Evolutionary conservation across 2,113 vertebrate genomes (phyloP).

Genomic region (Zonotrichia leucophrys): DNA sequence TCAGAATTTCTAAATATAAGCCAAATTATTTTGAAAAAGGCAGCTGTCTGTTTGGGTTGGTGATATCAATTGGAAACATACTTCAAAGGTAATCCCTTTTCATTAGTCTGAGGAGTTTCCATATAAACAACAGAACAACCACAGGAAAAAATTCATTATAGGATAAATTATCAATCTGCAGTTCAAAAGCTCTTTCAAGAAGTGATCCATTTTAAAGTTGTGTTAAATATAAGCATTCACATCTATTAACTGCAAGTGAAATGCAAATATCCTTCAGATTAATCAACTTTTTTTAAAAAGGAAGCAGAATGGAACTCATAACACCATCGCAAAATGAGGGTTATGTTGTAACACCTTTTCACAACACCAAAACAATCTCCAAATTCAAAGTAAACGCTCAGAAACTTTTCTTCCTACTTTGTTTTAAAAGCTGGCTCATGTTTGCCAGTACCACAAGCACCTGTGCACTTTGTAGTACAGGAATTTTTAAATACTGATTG

Average conservation of each 20-base stretch:
- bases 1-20: not conserved
- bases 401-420: not conserved
- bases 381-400: not conserved
- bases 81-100: not conserved
- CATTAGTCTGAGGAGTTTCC: not conserved
- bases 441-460: not conserved
- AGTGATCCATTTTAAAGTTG: not conserved
- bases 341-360: rapidly evolving
- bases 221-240: not conserved
- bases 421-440: not conserved
- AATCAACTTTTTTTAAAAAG: not conserved
- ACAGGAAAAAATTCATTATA: not conserved
- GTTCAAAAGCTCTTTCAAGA: not conserved
- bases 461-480: rapidly evolving
- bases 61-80: not conserved
- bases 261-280: not conserved
- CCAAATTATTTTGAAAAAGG: not conserved
- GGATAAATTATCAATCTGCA: not conserved
- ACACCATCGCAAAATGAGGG: not conserved
- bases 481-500: not conserved
- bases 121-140: not conserved
- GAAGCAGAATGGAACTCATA: not conserved
- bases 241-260: not conserved
- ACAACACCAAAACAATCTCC: not conserved
- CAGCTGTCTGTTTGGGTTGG: not conserved